Base-by-base conservation (phyloP, 1,140 invertebrate species). In the Wasmannia auropunctata region DNA sequence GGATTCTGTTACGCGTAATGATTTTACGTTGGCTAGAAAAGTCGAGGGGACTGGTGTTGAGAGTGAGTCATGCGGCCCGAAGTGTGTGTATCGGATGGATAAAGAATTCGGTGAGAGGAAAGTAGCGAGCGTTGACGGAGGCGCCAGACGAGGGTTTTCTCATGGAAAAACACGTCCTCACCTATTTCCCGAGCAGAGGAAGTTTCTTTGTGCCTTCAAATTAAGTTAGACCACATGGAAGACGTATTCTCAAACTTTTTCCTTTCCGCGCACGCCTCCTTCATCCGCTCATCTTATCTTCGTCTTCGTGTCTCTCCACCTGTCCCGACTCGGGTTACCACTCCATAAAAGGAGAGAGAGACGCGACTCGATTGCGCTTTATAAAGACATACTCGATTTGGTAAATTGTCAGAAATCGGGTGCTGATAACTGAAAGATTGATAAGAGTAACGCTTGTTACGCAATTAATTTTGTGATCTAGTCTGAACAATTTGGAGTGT, bases 161-260 rank as follows among this genome's bases (percentile, higher is more conserved):
- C 80, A 63, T 56, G 58, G 87, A 80, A 90, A 90, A 90, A 90
- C 87, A 88, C 83, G 77, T 90, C 85, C 69, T 86, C 84, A 86
- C 85, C 84, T 90, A 84, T 88, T 91, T 90, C 90, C 77, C n/a
- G 80, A 86, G 77, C 60, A 72, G 49, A 76, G 83, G 63, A 69
- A 90, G 86, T 91, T 80, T 90, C 90, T 90, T 91, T 90, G 90
- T 91, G 80, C 88, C 88, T 88, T 91, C 88, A 90, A 91, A 91
- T 91, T 76, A 90, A 91, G 88, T 91, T 91, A 90, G 84, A 85
- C 87, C 88, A 80, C 77, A 49, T 85, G 56, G 69, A 86, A 85
- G 89, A 80, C 79, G 83, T 91, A 84, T 87, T 67, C 70, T 76
- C 60, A 25, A 87, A 91, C 88, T 88, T 86, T 84, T 80, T 80